Base-by-base conservation (phyloP, 2,888 invertebrate genomes). In the Magallana nippona region DNA sequence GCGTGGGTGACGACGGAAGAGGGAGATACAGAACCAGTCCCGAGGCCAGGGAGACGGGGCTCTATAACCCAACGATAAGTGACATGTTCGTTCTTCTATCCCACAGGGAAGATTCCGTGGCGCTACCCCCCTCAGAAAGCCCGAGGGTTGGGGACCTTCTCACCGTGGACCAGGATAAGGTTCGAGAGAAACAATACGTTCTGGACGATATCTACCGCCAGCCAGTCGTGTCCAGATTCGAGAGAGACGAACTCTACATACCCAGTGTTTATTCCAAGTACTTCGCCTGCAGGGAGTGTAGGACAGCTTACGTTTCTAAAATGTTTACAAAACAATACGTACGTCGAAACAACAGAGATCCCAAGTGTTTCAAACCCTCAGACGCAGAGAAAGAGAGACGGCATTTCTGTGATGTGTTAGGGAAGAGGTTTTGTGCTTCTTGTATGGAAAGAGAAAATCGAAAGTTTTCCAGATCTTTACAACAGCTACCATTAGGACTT, bases 381-480 rank as follows among this genome's bases (percentile, higher is more conserved):
- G 44, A 82, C 11, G 17, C 27, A 10, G 44, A 57, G 10, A 62
- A 27, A 13, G 71, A 57, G 10, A 82, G 58, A 55, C 55, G 44
- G 10, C 85, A 85, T 56, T 85, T 85, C 32, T 85, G 85, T 83
- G 85, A 85, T 19, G 85, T 85, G 11, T 58, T 85, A 11, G 85
- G 85, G n/a, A 85, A 85, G 63, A 78, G 83, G 10, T 85, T 77
- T 32, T 85, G 85, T 79, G 78, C 83, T 11, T 56, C 77, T 13
- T 85, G 85, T 79, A 79, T 79, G 44, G 85, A 85, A 77, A 27
- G 22, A 11, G 83, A 83, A 79, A 85, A 85, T 63, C 55, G 83
- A 79, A 19, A 56, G 19, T 83, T 83, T 77, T 83, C 83, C 3
- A 81, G 57, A 5, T 56, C 56, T 79, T n/a, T 79, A 5, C 57